These are phyloP conservation scores for Dasysyrphus tricinctus DNA, from an alignment of 2,888 invertebrate genomes.

Conservation along the genomic window DNA sequence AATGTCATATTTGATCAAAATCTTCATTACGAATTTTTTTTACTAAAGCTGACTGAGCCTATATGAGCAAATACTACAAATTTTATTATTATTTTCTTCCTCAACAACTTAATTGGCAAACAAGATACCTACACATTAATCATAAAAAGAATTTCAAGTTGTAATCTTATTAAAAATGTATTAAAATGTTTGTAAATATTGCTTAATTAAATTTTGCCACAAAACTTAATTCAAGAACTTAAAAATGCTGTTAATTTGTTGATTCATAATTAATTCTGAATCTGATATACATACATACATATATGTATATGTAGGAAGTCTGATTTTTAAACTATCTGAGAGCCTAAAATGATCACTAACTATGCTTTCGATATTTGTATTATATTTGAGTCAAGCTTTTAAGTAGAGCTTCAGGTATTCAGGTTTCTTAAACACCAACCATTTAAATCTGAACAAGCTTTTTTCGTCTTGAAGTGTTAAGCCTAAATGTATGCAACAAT, in stretches of 20 bases:
- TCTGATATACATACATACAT: no score
- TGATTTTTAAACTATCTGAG: no score
- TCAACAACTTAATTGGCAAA: not conserved
- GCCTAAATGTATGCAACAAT: conserved; percentile 8
- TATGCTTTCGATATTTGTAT: not conserved
- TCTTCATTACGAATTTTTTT: no score
- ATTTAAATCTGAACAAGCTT: not conserved
- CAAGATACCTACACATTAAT: no score
- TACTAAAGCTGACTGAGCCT: no score
- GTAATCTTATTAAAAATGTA: not conserved
- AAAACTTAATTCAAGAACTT: not conserved
- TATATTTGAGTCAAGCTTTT: not conserved
- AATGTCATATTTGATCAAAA: no score
- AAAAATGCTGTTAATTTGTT: not conserved
- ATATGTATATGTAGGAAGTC: no score
- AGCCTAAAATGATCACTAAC: not conserved
- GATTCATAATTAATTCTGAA: not conserved
- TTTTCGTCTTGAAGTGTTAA: not conserved
- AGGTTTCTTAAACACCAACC: not conserved
- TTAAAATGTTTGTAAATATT: not conserved
- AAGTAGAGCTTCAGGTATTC: not conserved
- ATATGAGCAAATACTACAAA: no score
- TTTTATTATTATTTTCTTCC: no score
- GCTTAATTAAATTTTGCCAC: not conserved
- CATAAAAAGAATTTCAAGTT: not conserved